Conservation (phyloP, 1,140 invertebrate genomes). For the Leptinotarsa undecemlineata region DNA sequence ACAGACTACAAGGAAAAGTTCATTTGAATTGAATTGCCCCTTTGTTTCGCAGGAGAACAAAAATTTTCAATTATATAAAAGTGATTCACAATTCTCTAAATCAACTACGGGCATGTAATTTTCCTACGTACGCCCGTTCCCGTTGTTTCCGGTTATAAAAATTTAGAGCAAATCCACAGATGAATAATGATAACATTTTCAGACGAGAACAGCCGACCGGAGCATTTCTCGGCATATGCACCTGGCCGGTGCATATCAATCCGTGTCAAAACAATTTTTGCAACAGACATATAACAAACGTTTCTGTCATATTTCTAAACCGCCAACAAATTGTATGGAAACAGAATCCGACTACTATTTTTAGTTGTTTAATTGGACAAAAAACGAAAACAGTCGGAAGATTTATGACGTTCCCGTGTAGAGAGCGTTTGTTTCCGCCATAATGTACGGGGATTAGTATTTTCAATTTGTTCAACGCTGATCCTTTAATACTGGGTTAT, state of each 20-base stretch:
- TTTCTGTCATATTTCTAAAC: conserved; percentile 21
- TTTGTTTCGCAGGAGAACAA: too few species aligned
- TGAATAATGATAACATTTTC: too few species aligned
- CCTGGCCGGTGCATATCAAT: conserved; percentile 10
- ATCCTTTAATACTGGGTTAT: too few species aligned
- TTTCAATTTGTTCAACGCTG: background rate
- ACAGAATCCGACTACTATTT: conserved; percentile 15
- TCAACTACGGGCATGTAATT: too few species aligned
- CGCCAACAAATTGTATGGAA: conserved; percentile 15
- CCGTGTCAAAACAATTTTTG: conserved; percentile 18
- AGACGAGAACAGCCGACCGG: too few species aligned
- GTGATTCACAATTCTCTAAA: too few species aligned
- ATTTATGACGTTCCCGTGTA: background rate
- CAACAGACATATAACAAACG: conserved; percentile 9
- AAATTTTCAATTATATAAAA: too few species aligned
- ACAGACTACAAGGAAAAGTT: too few species aligned
- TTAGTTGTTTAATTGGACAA: conserved; percentile 20
- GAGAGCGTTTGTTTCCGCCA: conserved; percentile 18
- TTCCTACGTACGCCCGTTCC: too few species aligned
- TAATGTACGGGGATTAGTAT: conserved; percentile 14
- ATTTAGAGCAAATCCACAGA: too few species aligned
- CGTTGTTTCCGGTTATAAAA: too few species aligned
- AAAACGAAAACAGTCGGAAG: conserved; percentile 13
- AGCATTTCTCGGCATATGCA: background rate
- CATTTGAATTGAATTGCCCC: too few species aligned